phyloP scores from a whole-genome alignment of 2,888 invertebrate genomes.

The Listrodromus nycthemerus region DNA sequence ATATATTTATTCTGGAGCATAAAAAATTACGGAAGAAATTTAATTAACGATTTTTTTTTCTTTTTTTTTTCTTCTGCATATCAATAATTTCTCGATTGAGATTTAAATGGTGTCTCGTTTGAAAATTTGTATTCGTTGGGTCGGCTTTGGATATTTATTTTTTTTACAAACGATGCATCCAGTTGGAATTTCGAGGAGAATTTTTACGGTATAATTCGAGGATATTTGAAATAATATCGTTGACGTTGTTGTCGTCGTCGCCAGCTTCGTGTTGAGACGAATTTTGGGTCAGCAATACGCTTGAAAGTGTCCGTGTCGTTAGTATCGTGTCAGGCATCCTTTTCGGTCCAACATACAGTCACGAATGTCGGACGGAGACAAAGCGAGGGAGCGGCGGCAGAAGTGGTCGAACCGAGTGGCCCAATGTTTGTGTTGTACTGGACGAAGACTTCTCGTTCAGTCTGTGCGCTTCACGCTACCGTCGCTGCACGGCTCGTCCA shows the following conservation, averaged over 20 bases:
- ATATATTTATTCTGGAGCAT: too few relatives aligned
- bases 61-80: too few relatives aligned
- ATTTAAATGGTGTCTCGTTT: too few relatives aligned
- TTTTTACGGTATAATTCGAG: too few relatives aligned
- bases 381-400: neutral
- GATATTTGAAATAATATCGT: too few relatives aligned
- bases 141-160: too few relatives aligned
- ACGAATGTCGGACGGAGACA: neutral
- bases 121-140: too few relatives aligned
- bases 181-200: too few relatives aligned
- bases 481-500: neutral
- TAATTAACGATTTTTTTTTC: too few relatives aligned
- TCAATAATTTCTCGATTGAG: too few relatives aligned
- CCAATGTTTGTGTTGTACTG: neutral
- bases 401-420: conserved; percentile 1
- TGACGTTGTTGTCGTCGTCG: neutral
- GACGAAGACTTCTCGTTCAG: neutral
- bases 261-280: neutral
- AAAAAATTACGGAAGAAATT: too few relatives aligned
- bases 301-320: neutral
- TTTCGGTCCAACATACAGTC: neutral
- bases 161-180: too few relatives aligned
- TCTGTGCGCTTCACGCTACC: neutral
- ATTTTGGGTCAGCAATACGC: neutral
- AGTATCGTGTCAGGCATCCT: neutral